These are phyloP conservation scores for Rhinichthys osculus DNA, from an alignment of 2,797 vertebrate genomes.

Conservation along the genomic window DNA sequence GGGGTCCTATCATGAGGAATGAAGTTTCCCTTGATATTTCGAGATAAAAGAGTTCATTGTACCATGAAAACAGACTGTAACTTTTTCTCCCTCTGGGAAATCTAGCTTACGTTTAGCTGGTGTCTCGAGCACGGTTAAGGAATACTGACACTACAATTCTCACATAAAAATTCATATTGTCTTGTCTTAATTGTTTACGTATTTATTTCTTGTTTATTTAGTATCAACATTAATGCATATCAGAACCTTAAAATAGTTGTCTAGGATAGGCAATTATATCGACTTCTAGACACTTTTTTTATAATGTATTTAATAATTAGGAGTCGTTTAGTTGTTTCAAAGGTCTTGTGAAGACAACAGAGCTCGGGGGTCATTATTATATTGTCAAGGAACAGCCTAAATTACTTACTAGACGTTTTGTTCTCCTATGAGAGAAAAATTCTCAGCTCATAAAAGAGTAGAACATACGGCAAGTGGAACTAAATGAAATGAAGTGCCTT, in stretches of 20 bases:
- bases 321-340: not conserved
- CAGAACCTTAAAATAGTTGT: not conserved
- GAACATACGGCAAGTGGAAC: not conserved
- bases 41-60: constrained; percentile 11
- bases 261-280: not conserved
- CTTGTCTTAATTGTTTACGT: not conserved
- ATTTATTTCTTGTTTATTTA: not conserved
- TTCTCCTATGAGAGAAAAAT: constrained; percentile 57
- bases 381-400: not conserved
- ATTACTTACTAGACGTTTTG: constrained; percentile 33
- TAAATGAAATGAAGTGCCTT: not conserved
- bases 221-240: not conserved
- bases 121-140: not conserved
- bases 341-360: not conserved
- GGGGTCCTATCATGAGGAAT: not conserved
- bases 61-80: not conserved
- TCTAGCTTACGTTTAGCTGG: not conserved
- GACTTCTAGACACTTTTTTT: not conserved
- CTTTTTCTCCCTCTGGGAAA: not conserved
- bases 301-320: not conserved
- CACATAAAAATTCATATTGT: not conserved
- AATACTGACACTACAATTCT: not conserved
- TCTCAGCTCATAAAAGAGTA: constrained; percentile 48
- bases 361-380: not conserved
- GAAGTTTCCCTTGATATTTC: not conserved